Evolutionary conservation across 2,113 vertebrate species (phyloP).

Genomic region (Eira barbara): DNA sequence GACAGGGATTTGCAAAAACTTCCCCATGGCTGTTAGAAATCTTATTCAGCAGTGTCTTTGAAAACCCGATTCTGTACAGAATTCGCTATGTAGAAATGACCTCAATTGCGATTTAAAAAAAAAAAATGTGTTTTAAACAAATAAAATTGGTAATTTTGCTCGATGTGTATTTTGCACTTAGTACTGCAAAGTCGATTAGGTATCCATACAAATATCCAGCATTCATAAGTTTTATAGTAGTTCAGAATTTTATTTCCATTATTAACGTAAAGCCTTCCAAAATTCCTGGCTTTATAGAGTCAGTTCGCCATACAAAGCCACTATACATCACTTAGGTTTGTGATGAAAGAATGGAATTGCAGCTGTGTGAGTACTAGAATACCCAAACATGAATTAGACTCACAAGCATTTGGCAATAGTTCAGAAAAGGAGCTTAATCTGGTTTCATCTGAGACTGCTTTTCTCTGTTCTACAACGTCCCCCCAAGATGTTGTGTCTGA

Average conservation of each 20-base stretch:
- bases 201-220: background rate
- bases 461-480: constrained; percentile 67
- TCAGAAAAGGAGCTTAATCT: constrained; percentile 77
- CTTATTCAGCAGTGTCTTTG: constrained; percentile 79
- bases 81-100: constrained; percentile 61
- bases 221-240: constrained; percentile 41
- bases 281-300: constrained; percentile 65
- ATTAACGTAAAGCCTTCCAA: constrained; percentile 43
- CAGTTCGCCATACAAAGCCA: constrained; percentile 70
- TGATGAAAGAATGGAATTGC: constrained; percentile 67
- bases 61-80: constrained; percentile 62
- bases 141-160: constrained; percentile 36
- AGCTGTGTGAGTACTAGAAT: constrained; percentile 74
- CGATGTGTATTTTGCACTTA: background rate
- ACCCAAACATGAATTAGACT: constrained; percentile 74
- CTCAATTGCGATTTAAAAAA: constrained; percentile 27
- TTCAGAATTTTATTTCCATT: constrained; percentile 62
- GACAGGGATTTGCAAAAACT: constrained; percentile 72
- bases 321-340: constrained; percentile 67
- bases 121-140: constrained; percentile 45
- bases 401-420: constrained; percentile 71
- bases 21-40: constrained; percentile 69
- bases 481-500: constrained; percentile 69
- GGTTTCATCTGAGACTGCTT: constrained; percentile 68
- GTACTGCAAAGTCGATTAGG: background rate